phyloP scores from a whole-genome alignment of 2,888 invertebrate genomes.

The Agriopis aurantiaria region DNA sequence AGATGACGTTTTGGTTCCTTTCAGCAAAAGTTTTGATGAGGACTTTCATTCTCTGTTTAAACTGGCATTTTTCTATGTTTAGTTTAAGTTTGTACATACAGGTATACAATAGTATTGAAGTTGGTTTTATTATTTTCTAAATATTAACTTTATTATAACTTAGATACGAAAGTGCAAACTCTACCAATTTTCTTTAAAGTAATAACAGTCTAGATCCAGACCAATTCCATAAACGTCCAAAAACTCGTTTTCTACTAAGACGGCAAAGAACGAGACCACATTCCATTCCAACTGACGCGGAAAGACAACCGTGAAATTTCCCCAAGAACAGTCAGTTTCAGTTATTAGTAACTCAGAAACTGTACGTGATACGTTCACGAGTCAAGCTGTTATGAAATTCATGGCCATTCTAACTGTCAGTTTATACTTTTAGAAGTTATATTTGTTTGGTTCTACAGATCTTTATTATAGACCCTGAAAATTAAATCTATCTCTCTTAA shows the following conservation, averaged over 20 bases:
- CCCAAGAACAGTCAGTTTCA: constrained; percentile 44
- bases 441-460: constrained; percentile 15
- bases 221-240: constrained; percentile 25
- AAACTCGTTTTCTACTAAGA: constrained; percentile 17
- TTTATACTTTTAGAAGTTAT: constrained; percentile 39
- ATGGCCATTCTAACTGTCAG: constrained; percentile 49
- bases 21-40: too few relatives aligned
- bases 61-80: background rate
- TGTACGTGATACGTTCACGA: constrained; percentile 54
- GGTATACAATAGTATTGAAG: too few relatives aligned
- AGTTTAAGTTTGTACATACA: too few relatives aligned
- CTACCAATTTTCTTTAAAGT: constrained; percentile 6
- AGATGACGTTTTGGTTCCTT: too few relatives aligned
- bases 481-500: too few relatives aligned
- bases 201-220: constrained; percentile 1
- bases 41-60: too few relatives aligned
- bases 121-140: too few relatives aligned
- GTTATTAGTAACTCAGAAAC: constrained; percentile 48
- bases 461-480: too few relatives aligned
- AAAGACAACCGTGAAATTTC: constrained; percentile 47
- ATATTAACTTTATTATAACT: too few relatives aligned
- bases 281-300: constrained; percentile 36
- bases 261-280: constrained; percentile 23
- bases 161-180: constrained; percentile 4
- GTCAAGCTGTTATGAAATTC: constrained; percentile 49